Evolutionary conservation across 2,888 invertebrate species (phyloP).

Genomic region (Xestia xanthographa): DNA sequence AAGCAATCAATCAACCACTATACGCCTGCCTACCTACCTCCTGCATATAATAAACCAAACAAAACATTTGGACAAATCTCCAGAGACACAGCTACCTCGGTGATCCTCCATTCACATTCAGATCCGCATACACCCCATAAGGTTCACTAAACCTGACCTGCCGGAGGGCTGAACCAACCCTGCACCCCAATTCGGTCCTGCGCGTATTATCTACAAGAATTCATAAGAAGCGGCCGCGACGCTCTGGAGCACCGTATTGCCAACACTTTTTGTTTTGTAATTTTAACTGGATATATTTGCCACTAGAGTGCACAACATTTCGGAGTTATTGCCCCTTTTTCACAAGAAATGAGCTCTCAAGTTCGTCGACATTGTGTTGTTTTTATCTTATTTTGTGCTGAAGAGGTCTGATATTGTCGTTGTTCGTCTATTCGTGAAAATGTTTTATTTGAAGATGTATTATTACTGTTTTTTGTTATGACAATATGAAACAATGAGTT

Average conservation of each 20-base stretch:
- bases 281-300: constrained; percentile 69
- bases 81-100: neutral
- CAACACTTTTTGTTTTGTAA: constrained; percentile 68
- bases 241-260: constrained; percentile 57
- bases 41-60: neutral
- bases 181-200: constrained; percentile 48
- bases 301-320: constrained; percentile 61
- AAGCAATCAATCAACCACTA: neutral
- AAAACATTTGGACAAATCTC: neutral
- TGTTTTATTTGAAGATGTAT: constrained; percentile 9
- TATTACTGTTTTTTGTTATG: neutral
- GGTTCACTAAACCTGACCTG: neutral
- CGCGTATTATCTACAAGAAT: constrained; percentile 64
- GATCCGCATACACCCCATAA: constrained; percentile 11
- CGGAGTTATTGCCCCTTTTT: constrained; percentile 62
- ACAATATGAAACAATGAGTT: neutral
- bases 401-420: constrained; percentile 30
- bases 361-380: constrained; percentile 51
- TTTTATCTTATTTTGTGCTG: constrained; percentile 42
- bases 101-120: constrained; percentile 19
- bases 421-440: constrained; percentile 31
- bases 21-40: neutral
- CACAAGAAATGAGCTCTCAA: constrained; percentile 52
- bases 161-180: constrained; percentile 20
- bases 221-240: constrained; percentile 66